Percentiles rank a stretch among this genome's conserved stretches.
These are phyloP conservation scores for Chloroceryle inda DNA, from an alignment of 2,797 vertebrate species.

Conservation along the genomic window DNA sequence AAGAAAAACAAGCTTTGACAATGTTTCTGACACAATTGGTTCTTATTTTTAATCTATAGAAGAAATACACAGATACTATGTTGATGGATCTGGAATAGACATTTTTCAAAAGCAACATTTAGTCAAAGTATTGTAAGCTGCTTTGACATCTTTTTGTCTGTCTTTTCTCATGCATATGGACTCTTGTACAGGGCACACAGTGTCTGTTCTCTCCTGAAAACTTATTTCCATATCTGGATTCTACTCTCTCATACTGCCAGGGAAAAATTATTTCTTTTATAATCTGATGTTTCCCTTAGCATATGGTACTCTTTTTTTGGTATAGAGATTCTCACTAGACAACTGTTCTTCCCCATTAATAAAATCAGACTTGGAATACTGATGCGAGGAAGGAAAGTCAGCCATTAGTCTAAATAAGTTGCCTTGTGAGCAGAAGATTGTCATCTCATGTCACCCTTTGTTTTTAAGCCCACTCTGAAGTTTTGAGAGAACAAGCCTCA, in stretches of 20 bases:
- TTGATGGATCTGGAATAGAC: background rate
- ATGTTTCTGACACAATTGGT: background rate
- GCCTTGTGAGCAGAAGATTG: background rate
- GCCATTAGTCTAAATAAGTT: background rate
- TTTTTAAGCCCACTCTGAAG: background rate
- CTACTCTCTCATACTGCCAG: background rate
- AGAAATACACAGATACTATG: background rate
- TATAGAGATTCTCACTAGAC: background rate
- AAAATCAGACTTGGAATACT: background rate
- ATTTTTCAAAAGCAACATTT: background rate
- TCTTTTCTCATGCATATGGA: background rate
- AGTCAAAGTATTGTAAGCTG: background rate
- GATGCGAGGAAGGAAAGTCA: background rate
- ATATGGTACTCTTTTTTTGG: slow-evolving; percentile 1
- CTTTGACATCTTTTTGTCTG: background rate
- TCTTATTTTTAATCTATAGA: background rate
- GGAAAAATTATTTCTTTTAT: slow-evolving; percentile 19
- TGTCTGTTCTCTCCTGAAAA: slow-evolving; percentile 22
- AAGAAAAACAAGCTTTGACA: background rate
- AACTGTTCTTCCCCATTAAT: background rate
- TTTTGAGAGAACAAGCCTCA: background rate
- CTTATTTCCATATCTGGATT: slow-evolving; percentile 3
- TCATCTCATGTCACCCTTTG: background rate
- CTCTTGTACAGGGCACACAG: background rate
- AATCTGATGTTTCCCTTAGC: slow-evolving; percentile 5